Evolutionary conservation across 2,113 vertebrate genomes (phyloP).

Genomic region (Indri indri): DNA sequence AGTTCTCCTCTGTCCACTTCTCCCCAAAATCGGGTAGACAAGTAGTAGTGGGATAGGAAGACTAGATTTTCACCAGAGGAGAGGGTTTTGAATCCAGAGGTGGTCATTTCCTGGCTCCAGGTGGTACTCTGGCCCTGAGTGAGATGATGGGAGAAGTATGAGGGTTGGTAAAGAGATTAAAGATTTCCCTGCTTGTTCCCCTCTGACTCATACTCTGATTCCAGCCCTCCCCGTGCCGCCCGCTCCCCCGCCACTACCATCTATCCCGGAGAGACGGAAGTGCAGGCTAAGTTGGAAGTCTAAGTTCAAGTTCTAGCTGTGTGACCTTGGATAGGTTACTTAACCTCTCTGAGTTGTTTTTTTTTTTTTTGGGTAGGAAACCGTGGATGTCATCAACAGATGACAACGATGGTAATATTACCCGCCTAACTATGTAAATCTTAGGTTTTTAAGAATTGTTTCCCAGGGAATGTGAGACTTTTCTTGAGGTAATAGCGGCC

Average conservation of each 20-base stretch:
- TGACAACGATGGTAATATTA: not conserved
- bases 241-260: too few relatives aligned
- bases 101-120: not conserved
- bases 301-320: not conserved
- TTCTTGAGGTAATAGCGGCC: not conserved
- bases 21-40: not conserved
- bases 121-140: not conserved
- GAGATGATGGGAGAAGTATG: not conserved
- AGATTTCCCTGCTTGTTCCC: too few relatives aligned
- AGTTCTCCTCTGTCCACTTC: not conserved
- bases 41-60: not conserved
- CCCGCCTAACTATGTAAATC: not conserved
- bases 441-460: not conserved
- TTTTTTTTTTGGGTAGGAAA: not conserved
- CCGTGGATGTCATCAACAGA: too few relatives aligned
- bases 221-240: too few relatives aligned
- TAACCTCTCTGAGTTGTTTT: not conserved
- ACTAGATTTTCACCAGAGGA: not conserved
- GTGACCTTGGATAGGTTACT: not conserved
- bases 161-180: too few relatives aligned
- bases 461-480: not conserved
- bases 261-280: not conserved
- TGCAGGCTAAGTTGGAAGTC: not conserved
- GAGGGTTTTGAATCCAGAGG: not conserved
- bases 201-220: not conserved